Percentiles rank a stretch among this genome's conserved stretches.
Conservation (phyloP, 2,888 invertebrate species). For the Tenodera sinensis region DNA sequence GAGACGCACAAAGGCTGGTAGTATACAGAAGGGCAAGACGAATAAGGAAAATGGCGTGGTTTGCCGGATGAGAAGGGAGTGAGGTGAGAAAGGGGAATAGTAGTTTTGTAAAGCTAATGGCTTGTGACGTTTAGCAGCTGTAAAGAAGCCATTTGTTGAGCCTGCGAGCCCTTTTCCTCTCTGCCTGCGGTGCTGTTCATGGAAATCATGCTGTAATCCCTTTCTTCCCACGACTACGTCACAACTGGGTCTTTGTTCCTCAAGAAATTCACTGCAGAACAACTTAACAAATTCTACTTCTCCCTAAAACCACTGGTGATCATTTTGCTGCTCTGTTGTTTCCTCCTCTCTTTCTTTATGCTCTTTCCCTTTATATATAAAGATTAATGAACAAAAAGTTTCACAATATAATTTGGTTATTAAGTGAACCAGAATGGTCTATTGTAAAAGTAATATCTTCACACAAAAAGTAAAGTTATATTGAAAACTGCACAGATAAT, state of each 20-base stretch:
- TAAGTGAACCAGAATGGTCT: too few species aligned
- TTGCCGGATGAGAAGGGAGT: not conserved
- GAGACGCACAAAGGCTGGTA: not conserved
- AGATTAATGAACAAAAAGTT: too few species aligned
- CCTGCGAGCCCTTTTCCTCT: not conserved
- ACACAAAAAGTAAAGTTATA: too few species aligned
- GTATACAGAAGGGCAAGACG: not conserved
- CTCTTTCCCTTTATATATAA: not conserved
- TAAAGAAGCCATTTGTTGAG: conserved; percentile 7
- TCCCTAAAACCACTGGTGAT: not conserved
- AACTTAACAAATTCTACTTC: not conserved
- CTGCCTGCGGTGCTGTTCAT: conserved; percentile 1
- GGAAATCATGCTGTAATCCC: conserved; percentile 3
- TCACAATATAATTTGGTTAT: too few species aligned
- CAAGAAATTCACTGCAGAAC: not conserved
- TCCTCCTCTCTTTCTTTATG: not conserved
- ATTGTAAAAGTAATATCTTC: too few species aligned
- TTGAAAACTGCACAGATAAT: too few species aligned
- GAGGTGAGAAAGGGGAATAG: not conserved
- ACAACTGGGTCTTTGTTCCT: not conserved
- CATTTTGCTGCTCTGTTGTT: not conserved
- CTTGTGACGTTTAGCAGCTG: conserved; percentile 7
- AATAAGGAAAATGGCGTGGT: not conserved
- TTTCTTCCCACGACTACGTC: not conserved
- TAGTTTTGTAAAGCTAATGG: conserved; percentile 13